These are phyloP conservation scores for Emydoidea blandingii DNA, from an alignment of 2,797 vertebrate species.

Conservation along the genomic window DNA sequence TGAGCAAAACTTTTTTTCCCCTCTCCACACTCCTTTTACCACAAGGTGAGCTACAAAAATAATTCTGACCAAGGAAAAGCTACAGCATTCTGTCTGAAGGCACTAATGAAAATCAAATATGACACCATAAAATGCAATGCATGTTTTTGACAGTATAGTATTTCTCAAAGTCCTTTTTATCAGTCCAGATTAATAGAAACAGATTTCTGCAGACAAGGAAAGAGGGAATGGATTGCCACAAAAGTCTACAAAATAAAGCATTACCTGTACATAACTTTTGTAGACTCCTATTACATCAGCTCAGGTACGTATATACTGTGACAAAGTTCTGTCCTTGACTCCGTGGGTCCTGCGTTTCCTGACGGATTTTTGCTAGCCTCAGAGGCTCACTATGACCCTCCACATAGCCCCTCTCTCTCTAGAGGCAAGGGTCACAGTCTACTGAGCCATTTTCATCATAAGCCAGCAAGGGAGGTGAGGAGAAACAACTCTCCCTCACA, in stretches of 20 bases:
- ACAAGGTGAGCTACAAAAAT: neutral
- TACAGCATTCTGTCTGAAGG: neutral
- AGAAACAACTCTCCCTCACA: too few species aligned
- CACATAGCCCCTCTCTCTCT: too few species aligned
- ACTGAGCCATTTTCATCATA: too few species aligned
- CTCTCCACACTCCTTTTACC: neutral
- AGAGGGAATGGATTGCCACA: neutral
- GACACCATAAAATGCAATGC: neutral
- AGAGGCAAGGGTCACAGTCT: too few species aligned
- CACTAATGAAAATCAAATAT: neutral
- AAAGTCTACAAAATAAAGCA: neutral
- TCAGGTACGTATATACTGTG: neutral
- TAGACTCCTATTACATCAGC: neutral
- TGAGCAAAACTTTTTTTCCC: neutral
- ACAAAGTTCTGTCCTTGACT: too few species aligned
- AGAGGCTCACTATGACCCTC: too few species aligned
- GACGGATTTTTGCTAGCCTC: too few species aligned
- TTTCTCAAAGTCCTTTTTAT: constrained; percentile 5
- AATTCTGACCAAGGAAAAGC: neutral
- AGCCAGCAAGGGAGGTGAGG: too few species aligned
- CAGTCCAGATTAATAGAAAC: neutral
- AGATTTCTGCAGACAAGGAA: neutral
- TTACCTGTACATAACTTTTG: neutral
- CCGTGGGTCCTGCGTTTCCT: too few species aligned
- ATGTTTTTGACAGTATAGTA: neutral